Conservation (phyloP, 2,113 vertebrate species). For the Pan troglodytes region DNA sequence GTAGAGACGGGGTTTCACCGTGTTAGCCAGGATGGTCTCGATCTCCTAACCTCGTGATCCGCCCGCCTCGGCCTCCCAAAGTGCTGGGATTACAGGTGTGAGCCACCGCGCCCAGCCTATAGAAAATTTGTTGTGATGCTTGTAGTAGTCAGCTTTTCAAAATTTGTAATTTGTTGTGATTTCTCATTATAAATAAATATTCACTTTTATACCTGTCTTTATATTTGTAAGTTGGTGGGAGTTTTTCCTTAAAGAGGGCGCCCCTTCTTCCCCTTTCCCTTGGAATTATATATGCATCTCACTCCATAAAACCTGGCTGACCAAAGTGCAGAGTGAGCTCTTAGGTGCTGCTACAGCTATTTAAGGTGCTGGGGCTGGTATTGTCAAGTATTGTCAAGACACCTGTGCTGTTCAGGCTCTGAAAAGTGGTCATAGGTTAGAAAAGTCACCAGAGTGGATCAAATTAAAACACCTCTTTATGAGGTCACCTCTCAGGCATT, state of each 20-base stretch:
- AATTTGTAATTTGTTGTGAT: neutral
- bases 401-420: neutral
- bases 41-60: no score
- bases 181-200: no score
- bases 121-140: neutral
- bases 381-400: neutral
- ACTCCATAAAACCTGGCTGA: neutral
- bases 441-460: neutral
- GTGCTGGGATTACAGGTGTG: no score
- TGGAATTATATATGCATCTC: neutral
- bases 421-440: neutral
- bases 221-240: neutral
- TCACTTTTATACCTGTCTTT: neutral
- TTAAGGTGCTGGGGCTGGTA: neutral
- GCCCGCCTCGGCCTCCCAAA: no score
- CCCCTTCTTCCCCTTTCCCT: neutral
- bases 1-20: no score
- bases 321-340: neutral
- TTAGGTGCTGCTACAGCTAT: neutral
- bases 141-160: neutral
- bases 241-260: neutral
- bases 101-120: no score
- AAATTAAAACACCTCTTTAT: neutral
- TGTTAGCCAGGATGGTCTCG: no score
- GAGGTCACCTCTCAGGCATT: neutral